Evolutionary conservation across 2,113 vertebrate genomes (phyloP).

Genomic region (Axis porcinus): DNA sequence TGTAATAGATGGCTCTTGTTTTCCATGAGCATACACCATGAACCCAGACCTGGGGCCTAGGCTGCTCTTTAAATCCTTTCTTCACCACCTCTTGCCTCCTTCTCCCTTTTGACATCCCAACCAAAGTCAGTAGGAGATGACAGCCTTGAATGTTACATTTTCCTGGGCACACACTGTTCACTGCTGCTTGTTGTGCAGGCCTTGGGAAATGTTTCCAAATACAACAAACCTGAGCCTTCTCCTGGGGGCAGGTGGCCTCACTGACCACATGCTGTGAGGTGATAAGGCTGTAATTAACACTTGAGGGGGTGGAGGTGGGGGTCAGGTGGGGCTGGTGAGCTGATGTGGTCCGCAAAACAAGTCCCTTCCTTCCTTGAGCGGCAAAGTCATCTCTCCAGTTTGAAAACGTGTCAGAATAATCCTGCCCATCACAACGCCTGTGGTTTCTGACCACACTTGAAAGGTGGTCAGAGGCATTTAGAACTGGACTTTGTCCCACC

Average conservation of each 20-base stretch:
- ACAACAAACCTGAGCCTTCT: neutral
- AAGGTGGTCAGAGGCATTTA: neutral
- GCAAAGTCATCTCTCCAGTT: neutral
- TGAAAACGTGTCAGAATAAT: neutral
- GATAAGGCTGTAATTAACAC: neutral
- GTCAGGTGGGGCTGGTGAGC: neutral
- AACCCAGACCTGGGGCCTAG: neutral
- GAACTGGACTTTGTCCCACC: neutral
- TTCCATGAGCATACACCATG: neutral
- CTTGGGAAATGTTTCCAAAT: neutral
- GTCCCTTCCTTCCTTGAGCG: neutral
- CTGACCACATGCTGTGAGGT: neutral
- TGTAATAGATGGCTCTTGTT: fast-evolving
- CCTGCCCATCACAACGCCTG: neutral
- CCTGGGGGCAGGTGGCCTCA: neutral
- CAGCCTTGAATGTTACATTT: neutral
- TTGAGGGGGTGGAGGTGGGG: fast-evolving
- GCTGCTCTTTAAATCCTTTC: neutral
- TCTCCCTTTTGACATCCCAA: neutral
- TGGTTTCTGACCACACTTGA: neutral
- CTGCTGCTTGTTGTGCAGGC: neutral
- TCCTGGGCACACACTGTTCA: neutral
- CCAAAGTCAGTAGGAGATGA: constrained; percentile 31
- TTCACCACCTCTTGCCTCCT: neutral
- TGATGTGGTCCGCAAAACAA: neutral